These are phyloP conservation scores for Leptobrachium ailaonicum DNA, from an alignment of 2,113 vertebrate genomes.

Conservation along the genomic window DNA sequence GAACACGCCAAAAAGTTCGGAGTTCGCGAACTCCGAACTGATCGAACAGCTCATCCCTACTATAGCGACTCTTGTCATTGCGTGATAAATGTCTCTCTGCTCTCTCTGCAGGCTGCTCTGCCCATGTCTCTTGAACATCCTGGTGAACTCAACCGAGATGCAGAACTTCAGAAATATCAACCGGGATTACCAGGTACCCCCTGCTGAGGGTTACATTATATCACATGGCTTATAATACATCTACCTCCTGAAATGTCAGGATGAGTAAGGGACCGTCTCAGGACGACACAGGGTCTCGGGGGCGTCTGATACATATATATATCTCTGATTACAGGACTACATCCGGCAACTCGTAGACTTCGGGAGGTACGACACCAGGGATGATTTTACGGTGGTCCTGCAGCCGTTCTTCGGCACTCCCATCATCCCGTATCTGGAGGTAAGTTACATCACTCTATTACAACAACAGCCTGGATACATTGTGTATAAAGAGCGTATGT, in stretches of 20 bases:
- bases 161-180: constrained; percentile 61
- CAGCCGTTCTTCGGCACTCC: constrained; percentile 76
- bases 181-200: constrained; percentile 78
- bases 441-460: constrained; percentile 49
- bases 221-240: too few relatives aligned
- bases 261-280: too few relatives aligned
- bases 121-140: constrained; percentile 74
- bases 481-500: too few relatives aligned
- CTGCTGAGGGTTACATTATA: too few relatives aligned
- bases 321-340: constrained; percentile 60
- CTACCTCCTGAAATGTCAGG: too few relatives aligned
- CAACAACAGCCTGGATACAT: too few relatives aligned
- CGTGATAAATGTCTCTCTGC: not conserved
- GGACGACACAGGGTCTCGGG: too few relatives aligned
- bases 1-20: too few relatives aligned
- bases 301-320: too few relatives aligned
- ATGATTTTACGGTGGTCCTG: constrained; percentile 83
- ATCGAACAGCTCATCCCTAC: too few relatives aligned
- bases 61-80: too few relatives aligned
- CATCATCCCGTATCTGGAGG: constrained; percentile 65
- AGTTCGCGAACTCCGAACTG: too few relatives aligned
- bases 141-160: constrained; percentile 71
- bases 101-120: constrained; percentile 72
- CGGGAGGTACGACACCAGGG: constrained; percentile 75
- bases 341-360: constrained; percentile 73